Percentiles rank a stretch among this genome's conserved stretches.
Conservation (phyloP, 1,140 invertebrate genomes). For the Centruroides vittatus region DNA sequence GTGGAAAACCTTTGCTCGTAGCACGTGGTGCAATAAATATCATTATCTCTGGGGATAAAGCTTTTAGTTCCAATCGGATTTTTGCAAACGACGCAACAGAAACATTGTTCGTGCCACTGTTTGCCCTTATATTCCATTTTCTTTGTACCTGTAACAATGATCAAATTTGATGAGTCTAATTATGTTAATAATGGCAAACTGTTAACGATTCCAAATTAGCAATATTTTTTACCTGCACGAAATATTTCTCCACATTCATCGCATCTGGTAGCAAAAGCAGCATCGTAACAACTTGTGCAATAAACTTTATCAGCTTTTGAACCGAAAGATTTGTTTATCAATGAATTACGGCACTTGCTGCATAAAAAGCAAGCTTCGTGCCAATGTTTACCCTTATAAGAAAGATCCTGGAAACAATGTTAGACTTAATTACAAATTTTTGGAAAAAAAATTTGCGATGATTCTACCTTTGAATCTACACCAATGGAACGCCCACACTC, state of each 20-base stretch:
- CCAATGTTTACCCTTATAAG: conserved; percentile 99
- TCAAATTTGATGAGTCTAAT: background rate
- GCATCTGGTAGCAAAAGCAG: conserved; percentile 95
- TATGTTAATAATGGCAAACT: too few relatives aligned
- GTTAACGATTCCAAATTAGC: background rate
- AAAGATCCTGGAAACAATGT: conserved; percentile 65
- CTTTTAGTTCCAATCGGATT: conserved; percentile 96
- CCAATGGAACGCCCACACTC: conserved; percentile 97
- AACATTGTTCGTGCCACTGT: conserved; percentile 99
- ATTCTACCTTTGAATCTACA: conserved; percentile 92
- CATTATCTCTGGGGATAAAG: conserved; percentile 96
- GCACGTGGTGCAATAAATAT: conserved; percentile 70
- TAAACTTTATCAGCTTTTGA: conserved; percentile 40
- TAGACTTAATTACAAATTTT: background rate
- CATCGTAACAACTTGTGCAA: conserved; percentile 97
- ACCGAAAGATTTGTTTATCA: conserved; percentile 96
- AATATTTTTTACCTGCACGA: conserved; percentile 67
- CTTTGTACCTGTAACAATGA: conserved; percentile 49
- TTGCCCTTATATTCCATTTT: conserved; percentile 99
- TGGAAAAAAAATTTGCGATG: conserved; percentile 15
- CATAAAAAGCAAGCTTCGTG: conserved; percentile 98
- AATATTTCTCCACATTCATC: conserved; percentile 98
- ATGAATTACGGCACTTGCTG: conserved; percentile 87
- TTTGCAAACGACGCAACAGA: conserved; percentile 97
- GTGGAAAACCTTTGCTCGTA: conserved; percentile 80